Evolutionary conservation across 2,797 vertebrate species (phyloP), one percentile per base, ranked within the genome.

Genomic region (Tinamus major): DNA sequence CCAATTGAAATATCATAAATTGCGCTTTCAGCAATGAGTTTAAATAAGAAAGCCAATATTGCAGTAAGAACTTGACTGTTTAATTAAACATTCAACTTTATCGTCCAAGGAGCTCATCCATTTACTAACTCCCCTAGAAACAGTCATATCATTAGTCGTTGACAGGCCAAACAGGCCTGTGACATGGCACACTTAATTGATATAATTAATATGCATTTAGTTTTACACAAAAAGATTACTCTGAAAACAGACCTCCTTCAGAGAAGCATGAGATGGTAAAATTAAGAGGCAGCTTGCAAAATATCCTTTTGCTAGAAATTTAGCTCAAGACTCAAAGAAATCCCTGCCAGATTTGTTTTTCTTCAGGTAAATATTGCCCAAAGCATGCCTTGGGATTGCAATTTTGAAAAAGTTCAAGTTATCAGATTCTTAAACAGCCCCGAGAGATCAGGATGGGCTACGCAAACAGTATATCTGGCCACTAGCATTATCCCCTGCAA

Each of bases 21-120:
- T 56, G 61, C 49, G 44, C 49, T 87, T 92, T 67, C 61, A 87
- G 23, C 5, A 19, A 55, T 75, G 85, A 59, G 58, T 80, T 94
- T 65, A 89, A 91, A 85, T 62, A 83, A 70, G 86, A 94, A 95
- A 92, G 89, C 9, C 56, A 69, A 81, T 37, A 23, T 9, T 69
- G 65, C 4, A 16, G 71, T 37, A 92, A 89, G 69, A 95, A 86
- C 20, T 91, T 86, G 90, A 94, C 92, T 93, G 82, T 80, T 83
- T 93, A 75, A 95, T 94, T 93, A 96, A 95, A 80, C 88, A 81
- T 85, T 79, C 65, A 79, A 64, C 53, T 81, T 74, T 56, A 83
- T n/a, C 77, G 74, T 93, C 74, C 72, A 86, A 68, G 79, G 42
- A 87, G 56, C 91, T 89, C 81, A 64, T 63, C 58, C 44, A 72